These are phyloP conservation scores for Chrysogorgia sp. DNA, from an alignment of 92 coral and sea anemone species.

Conservation along the genomic window DNA sequence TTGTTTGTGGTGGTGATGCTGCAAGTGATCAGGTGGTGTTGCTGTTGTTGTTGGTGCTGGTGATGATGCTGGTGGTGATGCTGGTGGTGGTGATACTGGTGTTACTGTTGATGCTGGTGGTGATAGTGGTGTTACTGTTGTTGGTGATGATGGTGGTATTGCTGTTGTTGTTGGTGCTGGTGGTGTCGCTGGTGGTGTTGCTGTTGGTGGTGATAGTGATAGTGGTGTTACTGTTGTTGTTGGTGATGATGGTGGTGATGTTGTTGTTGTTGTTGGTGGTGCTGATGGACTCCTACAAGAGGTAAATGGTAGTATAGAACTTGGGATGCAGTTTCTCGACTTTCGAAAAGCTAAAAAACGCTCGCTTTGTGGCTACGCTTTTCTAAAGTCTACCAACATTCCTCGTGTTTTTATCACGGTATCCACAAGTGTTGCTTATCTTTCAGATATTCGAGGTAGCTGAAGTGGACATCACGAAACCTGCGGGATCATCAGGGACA, in stretches of 20 bases:
- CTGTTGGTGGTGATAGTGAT: too few species aligned
- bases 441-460: constrained; percentile 80
- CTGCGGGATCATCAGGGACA: constrained; percentile 41
- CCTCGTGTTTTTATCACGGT: constrained; percentile 4
- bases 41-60: background rate
- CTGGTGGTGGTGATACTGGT: too few species aligned
- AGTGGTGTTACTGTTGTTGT: too few species aligned
- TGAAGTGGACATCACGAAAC: constrained; percentile 79
- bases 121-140: background rate
- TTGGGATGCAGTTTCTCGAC: too few species aligned
- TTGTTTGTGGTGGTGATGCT: background rate
- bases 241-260: too few species aligned
- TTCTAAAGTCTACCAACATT: background rate
- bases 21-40: too few species aligned
- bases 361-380: too few species aligned
- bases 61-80: background rate
- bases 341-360: too few species aligned
- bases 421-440: background rate
- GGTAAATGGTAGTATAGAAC: constrained; percentile 46
- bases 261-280: background rate
- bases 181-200: background rate
- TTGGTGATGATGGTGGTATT: background rate
- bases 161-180: background rate
- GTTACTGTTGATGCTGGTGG: background rate
- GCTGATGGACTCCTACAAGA: constrained; percentile 78